phyloP scores from a whole-genome alignment of 2,113 vertebrate species.

The Neodontobutis hainanensis region DNA sequence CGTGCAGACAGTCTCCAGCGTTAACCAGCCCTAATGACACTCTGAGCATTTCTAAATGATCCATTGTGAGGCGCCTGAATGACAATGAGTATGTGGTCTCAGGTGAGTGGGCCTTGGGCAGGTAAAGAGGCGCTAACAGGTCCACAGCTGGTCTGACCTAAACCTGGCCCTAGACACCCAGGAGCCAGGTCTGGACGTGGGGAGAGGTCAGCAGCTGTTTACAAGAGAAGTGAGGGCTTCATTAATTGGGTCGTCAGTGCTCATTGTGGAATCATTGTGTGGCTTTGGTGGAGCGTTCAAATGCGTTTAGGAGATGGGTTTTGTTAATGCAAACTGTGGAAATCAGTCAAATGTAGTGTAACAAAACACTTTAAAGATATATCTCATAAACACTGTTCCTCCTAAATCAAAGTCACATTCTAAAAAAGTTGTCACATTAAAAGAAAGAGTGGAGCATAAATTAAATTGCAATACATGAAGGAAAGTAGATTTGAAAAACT shows the following conservation, averaged over 20 bases:
- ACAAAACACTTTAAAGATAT: no score
- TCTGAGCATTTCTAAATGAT: conserved; percentile 44
- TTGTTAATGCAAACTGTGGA: no score
- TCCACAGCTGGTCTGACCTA: conserved; percentile 2
- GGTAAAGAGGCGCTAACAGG: conserved; percentile 36
- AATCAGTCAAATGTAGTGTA: no score
- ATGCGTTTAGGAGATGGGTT: background rate
- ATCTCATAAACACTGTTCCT: no score
- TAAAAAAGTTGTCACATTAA: no score
- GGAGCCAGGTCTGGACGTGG: conserved; percentile 30
- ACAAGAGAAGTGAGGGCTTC: conserved; percentile 1
- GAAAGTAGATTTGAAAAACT: no score
- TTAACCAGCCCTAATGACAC: conserved; percentile 25
- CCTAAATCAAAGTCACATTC: no score
- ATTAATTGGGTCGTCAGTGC: background rate
- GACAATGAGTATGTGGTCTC: conserved; percentile 41
- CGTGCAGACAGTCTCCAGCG: conserved; percentile 16
- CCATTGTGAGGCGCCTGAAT: conserved; percentile 38
- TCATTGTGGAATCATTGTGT: background rate
- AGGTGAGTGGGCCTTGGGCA: conserved; percentile 25
- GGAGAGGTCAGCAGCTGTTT: conserved; percentile 7
- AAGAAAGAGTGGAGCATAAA: no score
- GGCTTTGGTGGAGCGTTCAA: background rate
- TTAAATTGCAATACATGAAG: no score
- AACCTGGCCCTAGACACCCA: conserved; percentile 34